Base-by-base conservation (phyloP, 1,140 invertebrate species). In the Orchesella cincta region DNA sequence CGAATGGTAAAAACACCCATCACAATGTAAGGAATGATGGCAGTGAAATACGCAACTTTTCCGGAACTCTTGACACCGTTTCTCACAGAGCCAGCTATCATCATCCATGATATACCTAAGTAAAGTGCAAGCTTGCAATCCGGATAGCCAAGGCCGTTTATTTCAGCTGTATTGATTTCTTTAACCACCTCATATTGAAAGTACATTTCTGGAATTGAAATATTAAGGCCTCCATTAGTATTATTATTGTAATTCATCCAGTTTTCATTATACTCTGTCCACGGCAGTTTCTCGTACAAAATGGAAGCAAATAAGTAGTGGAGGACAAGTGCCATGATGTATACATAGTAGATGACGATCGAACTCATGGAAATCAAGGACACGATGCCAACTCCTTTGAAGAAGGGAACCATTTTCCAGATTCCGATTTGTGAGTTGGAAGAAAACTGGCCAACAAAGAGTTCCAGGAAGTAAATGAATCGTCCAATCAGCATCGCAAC, bases 21-120 rank as follows among this genome's bases (percentile, higher is more conserved):
- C 83, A 93, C 90, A 20, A 93, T 87, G 83, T 94, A 94, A 0
- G 93, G 93, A 84, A 94, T 93, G 8, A 92, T 83, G 0, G 92
- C 84, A 64, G 91, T 92, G 83, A 92, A 91, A 83, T 92, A 92
- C 23, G 91, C 90, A 18, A 93, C 92, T 87, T 96, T 96, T 73
- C 94, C 94, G 0, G 92, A 91, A 78, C 90, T 92, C 85, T 88
- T 87, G 52, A 88, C 88, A 46, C 88, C 88, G 82, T 89, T 90
- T 62, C 91, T 89, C 20, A 94, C 89, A 71, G 93, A 90, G 34
- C 92, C 82, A 83, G 92, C 94, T 31, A 94, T 90, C 1, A 90
- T 84, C 12, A 92, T 74, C 94, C 94, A 96, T 0, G 92, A 89
- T 2, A 88, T 86, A 1, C 93, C 84, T 3, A 96, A 87, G 71